Percentiles rank a stretch among this genome's conserved stretches.
phyloP scores from a whole-genome alignment of 2,113 vertebrate species.

The Forbesichthys papilliferus region DNA sequence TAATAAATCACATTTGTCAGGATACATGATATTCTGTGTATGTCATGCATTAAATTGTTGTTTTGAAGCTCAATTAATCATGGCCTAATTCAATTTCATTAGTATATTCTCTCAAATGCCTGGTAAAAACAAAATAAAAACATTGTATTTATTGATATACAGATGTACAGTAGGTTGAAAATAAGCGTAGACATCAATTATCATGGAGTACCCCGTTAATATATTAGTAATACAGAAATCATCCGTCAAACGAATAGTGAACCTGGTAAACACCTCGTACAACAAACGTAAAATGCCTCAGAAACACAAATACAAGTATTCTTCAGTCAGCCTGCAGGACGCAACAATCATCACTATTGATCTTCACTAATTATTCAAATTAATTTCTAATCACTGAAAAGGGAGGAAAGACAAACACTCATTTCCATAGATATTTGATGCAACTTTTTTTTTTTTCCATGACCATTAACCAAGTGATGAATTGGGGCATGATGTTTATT shows the following conservation, averaged over 20 bases:
- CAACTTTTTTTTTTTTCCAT: slow-evolving; percentile 39
- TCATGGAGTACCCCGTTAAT: background rate
- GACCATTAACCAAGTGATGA: slow-evolving; percentile 76
- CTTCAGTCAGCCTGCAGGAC: slow-evolving; percentile 43
- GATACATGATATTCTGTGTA: too few relatives aligned
- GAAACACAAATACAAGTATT: slow-evolving; percentile 28
- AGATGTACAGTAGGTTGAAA: background rate
- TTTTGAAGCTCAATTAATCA: too few relatives aligned
- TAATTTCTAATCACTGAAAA: slow-evolving; percentile 76
- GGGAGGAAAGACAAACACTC: slow-evolving; percentile 75
- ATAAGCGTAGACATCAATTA: too few relatives aligned
- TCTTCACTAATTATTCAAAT: slow-evolving; percentile 78
- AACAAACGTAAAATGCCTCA: slow-evolving; percentile 34
- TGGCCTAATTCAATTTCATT: too few relatives aligned
- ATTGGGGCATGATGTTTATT: slow-evolving; percentile 73
- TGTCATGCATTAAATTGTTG: too few relatives aligned
- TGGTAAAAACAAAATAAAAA: background rate
- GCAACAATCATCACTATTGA: slow-evolving; percentile 69
- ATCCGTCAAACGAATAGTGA: slow-evolving; percentile 8
- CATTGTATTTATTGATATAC: background rate
- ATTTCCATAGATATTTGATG: slow-evolving; percentile 76
- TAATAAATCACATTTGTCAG: too few relatives aligned
- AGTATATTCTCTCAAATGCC: background rate
- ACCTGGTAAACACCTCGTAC: slow-evolving; percentile 8
- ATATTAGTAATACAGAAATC: background rate